A percentile compares a stretch with the other conserved stretches of the same genome.
Evolutionary conservation across 35 echinoderm and acorn worm genomes (phyloP).

Genomic region (Heliocidaris tuberculata): DNA sequence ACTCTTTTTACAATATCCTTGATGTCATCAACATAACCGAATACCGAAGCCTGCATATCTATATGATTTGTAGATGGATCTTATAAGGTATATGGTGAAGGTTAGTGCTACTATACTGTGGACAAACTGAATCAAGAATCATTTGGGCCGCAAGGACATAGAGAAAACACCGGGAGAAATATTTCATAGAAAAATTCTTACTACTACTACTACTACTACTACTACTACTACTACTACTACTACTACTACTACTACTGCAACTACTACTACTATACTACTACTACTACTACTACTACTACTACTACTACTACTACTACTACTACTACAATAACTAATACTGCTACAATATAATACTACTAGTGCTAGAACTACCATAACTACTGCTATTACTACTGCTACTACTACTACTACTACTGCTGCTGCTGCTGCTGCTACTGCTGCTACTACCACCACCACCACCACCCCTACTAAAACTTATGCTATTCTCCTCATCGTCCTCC

Average conservation of each 20-base stretch:
- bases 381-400: neutral
- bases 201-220: neutral
- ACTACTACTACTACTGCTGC: too few relatives aligned
- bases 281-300: constrained; percentile 9
- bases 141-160: too few relatives aligned
- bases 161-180: too few relatives aligned
- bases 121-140: too few relatives aligned
- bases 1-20: too few relatives aligned
- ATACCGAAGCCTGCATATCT: too few relatives aligned
- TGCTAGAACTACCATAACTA: neutral
- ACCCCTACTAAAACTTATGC: neutral
- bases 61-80: too few relatives aligned
- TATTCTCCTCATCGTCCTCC: neutral
- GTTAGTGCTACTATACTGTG: too few relatives aligned
- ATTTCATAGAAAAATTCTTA: too few relatives aligned
- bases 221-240: constrained; percentile 21
- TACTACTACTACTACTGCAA: neutral
- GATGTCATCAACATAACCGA: too few relatives aligned
- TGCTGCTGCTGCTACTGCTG: neutral
- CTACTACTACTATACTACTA: neutral
- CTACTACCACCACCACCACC: neutral
- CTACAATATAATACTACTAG: neutral
- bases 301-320: neutral
- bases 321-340: neutral
- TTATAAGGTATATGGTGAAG: too few relatives aligned